These are phyloP conservation scores for Melitaea cinxia DNA, from an alignment of 1,140 invertebrate species.

Conservation along the genomic window DNA sequence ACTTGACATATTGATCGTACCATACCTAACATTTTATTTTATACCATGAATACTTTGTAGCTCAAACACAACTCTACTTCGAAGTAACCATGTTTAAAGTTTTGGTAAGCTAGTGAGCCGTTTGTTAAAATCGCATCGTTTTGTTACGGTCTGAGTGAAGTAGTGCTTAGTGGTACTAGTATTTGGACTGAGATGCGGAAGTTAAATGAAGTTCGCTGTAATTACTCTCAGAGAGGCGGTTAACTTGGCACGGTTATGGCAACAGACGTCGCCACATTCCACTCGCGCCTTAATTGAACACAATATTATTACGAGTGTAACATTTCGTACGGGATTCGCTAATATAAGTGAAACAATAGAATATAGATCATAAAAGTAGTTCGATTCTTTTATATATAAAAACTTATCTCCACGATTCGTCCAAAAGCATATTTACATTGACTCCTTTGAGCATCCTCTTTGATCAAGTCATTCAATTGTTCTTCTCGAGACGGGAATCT, in stretches of 20 bases:
- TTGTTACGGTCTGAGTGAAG: constrained; percentile 69
- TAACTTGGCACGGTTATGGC: constrained; percentile 62
- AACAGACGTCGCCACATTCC: constrained; percentile 56
- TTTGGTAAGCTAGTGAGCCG: constrained; percentile 11
- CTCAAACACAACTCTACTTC: not conserved
- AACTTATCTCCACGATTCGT: constrained; percentile 29
- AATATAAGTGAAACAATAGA: not conserved
- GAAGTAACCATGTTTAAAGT: not conserved
- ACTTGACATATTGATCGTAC: constrained; percentile 30
- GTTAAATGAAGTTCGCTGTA: constrained; percentile 77
- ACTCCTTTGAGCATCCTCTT: constrained; percentile 38
- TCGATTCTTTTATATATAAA: not conserved
- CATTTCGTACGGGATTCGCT: not conserved
- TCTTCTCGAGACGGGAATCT: no score
- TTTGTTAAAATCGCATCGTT: constrained; percentile 64
- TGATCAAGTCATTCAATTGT: constrained; percentile 36
- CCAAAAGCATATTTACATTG: constrained; percentile 37
- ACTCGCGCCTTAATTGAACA: constrained; percentile 53
- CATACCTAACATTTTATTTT: constrained; percentile 2
- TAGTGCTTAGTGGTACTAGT: constrained; percentile 68
- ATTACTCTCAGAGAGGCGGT: constrained; percentile 73
- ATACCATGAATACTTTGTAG: not conserved
- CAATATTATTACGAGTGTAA: constrained; percentile 39
- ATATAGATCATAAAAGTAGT: not conserved
- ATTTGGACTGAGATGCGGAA: constrained; percentile 73